phyloP scores from a whole-genome alignment of 1,140 invertebrate species.

The Harlomillsia oculata region DNA sequence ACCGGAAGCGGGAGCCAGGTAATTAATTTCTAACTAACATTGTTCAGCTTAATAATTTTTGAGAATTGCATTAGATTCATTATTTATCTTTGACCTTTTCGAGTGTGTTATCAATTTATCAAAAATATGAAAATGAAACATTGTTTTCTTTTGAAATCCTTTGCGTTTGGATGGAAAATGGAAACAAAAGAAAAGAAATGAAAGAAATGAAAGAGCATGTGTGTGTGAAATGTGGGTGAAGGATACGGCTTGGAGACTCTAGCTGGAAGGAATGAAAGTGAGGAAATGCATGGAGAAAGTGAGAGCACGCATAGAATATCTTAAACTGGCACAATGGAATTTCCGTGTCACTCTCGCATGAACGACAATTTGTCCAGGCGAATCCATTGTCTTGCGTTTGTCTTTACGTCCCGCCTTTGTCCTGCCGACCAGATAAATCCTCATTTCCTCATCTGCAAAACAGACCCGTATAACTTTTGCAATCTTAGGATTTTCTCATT shows the following conservation, averaged over 20 bases:
- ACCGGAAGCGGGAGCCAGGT: slow-evolving; percentile 68
- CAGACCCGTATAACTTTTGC: slow-evolving; percentile 2
- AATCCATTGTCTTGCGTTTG: slow-evolving; percentile 11
- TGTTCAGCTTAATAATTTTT: no score
- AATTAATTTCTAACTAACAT: no score
- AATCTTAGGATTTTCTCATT: background rate
- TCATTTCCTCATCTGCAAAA: background rate
- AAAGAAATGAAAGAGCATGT: background rate
- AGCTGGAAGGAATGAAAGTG: background rate
- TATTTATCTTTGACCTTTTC: no score
- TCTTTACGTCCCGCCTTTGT: background rate
- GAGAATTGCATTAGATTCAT: no score
- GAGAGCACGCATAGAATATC: slow-evolving; percentile 26
- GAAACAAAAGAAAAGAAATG: background rate
- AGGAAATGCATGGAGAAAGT: slow-evolving; percentile 3
- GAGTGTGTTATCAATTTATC: no score
- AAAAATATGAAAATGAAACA: no score
- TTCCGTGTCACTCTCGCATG: slow-evolving; percentile 32
- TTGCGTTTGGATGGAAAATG: no score
- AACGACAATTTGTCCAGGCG: slow-evolving; percentile 30
- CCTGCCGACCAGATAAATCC: slow-evolving; percentile 2
- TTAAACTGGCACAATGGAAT: slow-evolving; percentile 30
- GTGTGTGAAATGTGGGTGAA: no score
- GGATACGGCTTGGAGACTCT: background rate
- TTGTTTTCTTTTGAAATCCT: no score